Percentiles rank a stretch among this genome's conserved stretches.
These are phyloP conservation scores for Aphelinus atriplicis DNA, from an alignment of 1,140 invertebrate genomes.

Conservation along the genomic window DNA sequence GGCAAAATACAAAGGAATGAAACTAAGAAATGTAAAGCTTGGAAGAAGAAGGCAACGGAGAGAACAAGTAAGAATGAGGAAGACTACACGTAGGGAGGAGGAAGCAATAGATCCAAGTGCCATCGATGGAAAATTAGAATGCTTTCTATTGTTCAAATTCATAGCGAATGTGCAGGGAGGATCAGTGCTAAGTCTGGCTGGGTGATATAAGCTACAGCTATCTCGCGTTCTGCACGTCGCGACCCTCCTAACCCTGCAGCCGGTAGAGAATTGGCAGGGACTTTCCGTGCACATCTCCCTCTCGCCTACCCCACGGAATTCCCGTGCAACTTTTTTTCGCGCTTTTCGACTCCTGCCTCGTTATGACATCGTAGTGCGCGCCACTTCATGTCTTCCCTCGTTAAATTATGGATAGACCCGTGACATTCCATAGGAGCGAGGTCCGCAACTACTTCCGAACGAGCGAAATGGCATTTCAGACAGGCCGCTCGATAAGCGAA, in stretches of 20 bases:
- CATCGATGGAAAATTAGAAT: conserved; percentile 50
- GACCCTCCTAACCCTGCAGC: not conserved
- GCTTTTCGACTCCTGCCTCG: conserved; percentile 7
- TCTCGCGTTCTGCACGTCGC: conserved; percentile 34
- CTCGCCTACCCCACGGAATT: too few relatives aligned
- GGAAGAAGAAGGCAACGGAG: too few relatives aligned
- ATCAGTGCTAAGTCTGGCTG: conserved; percentile 59
- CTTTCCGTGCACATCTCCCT: too few relatives aligned
- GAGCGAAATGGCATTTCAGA: not conserved
- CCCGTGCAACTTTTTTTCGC: conserved; percentile 20
- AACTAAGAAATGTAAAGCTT: too few relatives aligned
- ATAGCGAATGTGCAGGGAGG: conserved; percentile 55
- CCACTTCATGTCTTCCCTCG: conserved; percentile 31
- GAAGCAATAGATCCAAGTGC: conserved; percentile 16
- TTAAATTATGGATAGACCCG: conserved; percentile 41
- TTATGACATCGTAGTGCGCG: conserved; percentile 12
- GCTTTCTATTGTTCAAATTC: conserved; percentile 60
- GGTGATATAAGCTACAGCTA: conserved; percentile 58
- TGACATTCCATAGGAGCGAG: not conserved
- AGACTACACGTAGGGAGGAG: not conserved
- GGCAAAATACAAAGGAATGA: too few relatives aligned
- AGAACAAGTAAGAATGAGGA: not conserved
- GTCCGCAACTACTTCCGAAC: not conserved
- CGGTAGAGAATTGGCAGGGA: too few relatives aligned
- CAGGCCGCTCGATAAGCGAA: not conserved